Evolutionary conservation across 2,113 vertebrate genomes (phyloP), one percentile per base, ranked within the genome.

Genomic region (Corapipo altera): DNA sequence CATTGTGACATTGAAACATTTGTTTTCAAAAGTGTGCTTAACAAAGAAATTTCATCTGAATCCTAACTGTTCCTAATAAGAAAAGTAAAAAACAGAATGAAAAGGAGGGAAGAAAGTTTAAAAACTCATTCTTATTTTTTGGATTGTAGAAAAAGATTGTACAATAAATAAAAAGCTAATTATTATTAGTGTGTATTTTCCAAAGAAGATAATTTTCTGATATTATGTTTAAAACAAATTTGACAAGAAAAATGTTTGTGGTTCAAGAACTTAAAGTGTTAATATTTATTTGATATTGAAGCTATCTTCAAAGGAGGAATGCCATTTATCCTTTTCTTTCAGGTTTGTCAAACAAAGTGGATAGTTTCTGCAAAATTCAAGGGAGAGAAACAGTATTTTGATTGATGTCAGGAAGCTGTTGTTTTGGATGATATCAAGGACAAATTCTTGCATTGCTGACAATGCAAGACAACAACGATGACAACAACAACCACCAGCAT

Each of bases 121-220:
- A 91, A 37, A 1, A 12, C 0, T 12, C 4, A 11, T 35, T 55
- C 2, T 1, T 32, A 8, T 6, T 21, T 59, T 58, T 90, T 24
- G 18, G 8, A 22, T 4, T 49, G 4, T 74, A 52, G 2, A 7
- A 27, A 54, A 44, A 58, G 39, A 20, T 30, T 0, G 0, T 33
- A 9, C 0, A 0, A 21, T 49, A 61, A n/a, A 3, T 35, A 59
- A 35, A 5, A 51, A 71, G 2, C 5, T 77, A 67, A 57, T 39
- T 0, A 15, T 55, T 59, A 41, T 19, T 48, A 51, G 1, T 32
- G 15, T 24, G 1, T 9, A 8, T 64, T 65, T 88, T 78, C 26
- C 24, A n/a, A 75, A 73, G 3, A 75, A 33, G 9, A 43, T 6
- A 69, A 24, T 4, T 1, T 19, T 82, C 22, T 69, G 6, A 51